Percentiles rank a stretch among this genome's conserved stretches.
Conservation (phyloP, 2,888 invertebrate species). For the Clistopyga incitator region DNA sequence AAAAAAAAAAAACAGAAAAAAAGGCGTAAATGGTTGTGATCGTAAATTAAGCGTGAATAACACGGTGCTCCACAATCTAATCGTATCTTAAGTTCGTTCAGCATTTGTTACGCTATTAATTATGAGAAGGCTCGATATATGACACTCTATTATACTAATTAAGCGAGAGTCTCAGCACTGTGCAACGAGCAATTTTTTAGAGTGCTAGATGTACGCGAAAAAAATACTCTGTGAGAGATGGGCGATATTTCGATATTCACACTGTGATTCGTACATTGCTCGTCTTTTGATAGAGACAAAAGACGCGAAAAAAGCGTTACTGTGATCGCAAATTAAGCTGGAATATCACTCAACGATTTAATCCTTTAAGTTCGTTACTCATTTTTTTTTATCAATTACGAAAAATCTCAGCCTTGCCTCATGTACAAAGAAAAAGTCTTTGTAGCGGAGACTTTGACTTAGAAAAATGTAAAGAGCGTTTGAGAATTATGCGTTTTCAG, state of each 20-base stretch:
- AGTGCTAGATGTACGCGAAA: too few species aligned
- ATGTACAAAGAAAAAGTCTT: constrained; percentile 8
- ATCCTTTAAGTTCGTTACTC: background rate
- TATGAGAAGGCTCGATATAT: too few species aligned
- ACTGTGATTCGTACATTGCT: too few species aligned
- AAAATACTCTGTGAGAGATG: too few species aligned
- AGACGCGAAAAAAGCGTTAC: background rate
- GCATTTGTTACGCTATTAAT: background rate
- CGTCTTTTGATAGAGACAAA: background rate
- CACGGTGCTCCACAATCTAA: background rate
- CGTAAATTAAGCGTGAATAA: background rate
- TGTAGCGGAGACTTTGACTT: background rate
- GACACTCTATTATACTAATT: too few species aligned
- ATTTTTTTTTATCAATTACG: background rate
- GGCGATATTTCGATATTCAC: too few species aligned
- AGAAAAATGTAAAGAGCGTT: constrained; percentile 15
- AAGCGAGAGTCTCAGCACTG: too few species aligned
- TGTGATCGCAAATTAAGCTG: background rate
- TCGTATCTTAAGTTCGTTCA: background rate
- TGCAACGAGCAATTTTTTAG: too few species aligned
- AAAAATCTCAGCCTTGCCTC: constrained; percentile 2
- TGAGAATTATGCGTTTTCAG: constrained; percentile 29
- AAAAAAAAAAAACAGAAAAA: background rate
- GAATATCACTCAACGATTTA: background rate
- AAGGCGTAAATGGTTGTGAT: background rate